Base-by-base conservation (phyloP, 2,797 vertebrate species). In the Sebastes reedi region DNA sequence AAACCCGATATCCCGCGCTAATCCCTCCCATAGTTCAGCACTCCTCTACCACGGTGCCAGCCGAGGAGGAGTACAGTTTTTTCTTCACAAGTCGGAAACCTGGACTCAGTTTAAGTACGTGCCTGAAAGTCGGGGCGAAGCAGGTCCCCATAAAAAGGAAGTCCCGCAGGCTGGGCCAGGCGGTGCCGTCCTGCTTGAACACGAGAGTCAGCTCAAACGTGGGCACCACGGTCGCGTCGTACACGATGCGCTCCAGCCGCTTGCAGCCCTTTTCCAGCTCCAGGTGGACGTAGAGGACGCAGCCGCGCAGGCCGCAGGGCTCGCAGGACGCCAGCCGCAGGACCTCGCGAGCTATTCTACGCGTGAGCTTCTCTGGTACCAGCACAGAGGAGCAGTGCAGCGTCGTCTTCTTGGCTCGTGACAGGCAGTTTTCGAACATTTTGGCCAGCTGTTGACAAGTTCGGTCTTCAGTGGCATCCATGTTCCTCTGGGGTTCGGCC, bases 121-220 rank as follows among this genome's bases (percentile, higher is more conserved):
- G 94, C 59, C 93, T 94, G 70, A 95, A 93, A n/a, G 93, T 83
- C 0, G 95, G 94, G 1, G 94, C 94, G 61, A 97, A 97, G 87
- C 96, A 97, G n/a, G 95, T 93, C 27, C 95, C 95, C 60, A 96
- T 95, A 27, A 96, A 95, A 59, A 98, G 85, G 68, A 98, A 95
- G 91, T 97, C 96, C 75, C 94, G 88, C 9, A 98, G 92, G 88
- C 97, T 96, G 64, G 95, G 95, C 97, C 97, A 97, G 1, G 95
- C 95, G 1, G 94, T 92, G 79, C 90, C 88, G 11, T 98, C 97
- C 92, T 97, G 97, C 92, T 97, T 98, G 85, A 98, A 97, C 72
- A 98, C 96, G 6, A 98, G 95, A 0, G 96, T 97, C 75, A 98
- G 91, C 89, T 98, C 97, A 27, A 98, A 98, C 0, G 97, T 98